Evolutionary conservation across 1,140 invertebrate genomes (phyloP), one percentile per base, ranked within the genome.

Genomic region (Mamestra configurata): DNA sequence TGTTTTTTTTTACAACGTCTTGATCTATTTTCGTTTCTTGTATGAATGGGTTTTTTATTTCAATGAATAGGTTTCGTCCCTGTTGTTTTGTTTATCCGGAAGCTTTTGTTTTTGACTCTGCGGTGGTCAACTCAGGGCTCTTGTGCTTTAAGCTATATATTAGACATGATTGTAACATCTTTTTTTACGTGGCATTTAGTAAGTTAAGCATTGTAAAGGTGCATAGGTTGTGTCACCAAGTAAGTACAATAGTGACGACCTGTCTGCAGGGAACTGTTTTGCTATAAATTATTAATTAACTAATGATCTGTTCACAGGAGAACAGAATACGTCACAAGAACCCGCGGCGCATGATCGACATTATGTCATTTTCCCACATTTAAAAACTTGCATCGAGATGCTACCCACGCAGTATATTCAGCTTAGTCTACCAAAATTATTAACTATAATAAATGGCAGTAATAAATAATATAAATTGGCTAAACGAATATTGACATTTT

Each of bases 401-500:
- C 18, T 20, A 40, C 18, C 61, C 35, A 66, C 35, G 18, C 8
- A 27, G 8, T 27, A 15, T 15, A 59, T 31, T 20, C 18, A 40
- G 5, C 35, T 37, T 27, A 70, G 5, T 4, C 22, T 15, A 24
- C 1, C 59, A 11, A 70, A 46, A 49, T 27, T 20, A 46, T 46
- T 61, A n/a, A 5, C 57, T 31, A 15, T 15, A 71, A 71, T 31
- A 53, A 72, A 72, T 46, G 10, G 11, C 31, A n/a, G 31, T 27
- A 53, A 72, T 55, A 72, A 72, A 72, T 57, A 57, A 37, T 53
- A 57, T 49, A 27, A 57, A 57, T 43, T 57, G 51, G 51, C 37
- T 57, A 55, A 73, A 70, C 77, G 68, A 70, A 64, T 78, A 81
- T 81, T 78, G 80, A 72, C 76, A 66, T 78, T 77, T 78, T 78